These are phyloP conservation scores for Cebus imitator DNA, from an alignment of 2,113 vertebrate genomes.

Conservation along the genomic window DNA sequence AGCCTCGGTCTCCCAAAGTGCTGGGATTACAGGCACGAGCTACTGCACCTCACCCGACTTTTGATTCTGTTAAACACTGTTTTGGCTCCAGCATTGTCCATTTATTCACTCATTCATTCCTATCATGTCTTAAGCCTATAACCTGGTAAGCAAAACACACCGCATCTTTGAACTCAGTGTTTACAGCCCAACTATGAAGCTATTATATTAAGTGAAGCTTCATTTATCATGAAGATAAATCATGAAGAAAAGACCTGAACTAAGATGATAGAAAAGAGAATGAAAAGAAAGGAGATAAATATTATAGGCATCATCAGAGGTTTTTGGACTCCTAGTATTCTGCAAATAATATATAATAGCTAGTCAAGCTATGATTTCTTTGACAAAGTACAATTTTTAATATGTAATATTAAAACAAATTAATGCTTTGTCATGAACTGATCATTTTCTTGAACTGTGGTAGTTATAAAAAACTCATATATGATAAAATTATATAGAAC, in stretches of 20 bases:
- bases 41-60: not conserved
- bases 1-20: no score
- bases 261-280: not conserved
- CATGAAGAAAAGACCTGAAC: not conserved
- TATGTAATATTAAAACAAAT: not conserved
- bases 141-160: not conserved
- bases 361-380: not conserved
- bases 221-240: not conserved
- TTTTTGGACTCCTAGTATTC: not conserved
- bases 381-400: not conserved
- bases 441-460: not conserved
- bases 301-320: not conserved
- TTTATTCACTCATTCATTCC: not conserved
- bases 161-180: not conserved
- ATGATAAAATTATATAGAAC: not conserved
- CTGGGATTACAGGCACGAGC: no score
- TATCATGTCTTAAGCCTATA: not conserved
- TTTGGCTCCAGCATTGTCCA: no score
- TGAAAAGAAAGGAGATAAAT: not conserved
- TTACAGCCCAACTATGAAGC: not conserved
- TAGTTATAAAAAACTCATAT: not conserved
- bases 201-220: not conserved
- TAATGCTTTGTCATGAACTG: fast-evolving
- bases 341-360: not conserved
- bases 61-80: not conserved